Conservation (phyloP, 1,140 invertebrate genomes). For the Drosophila serrata region DNA sequence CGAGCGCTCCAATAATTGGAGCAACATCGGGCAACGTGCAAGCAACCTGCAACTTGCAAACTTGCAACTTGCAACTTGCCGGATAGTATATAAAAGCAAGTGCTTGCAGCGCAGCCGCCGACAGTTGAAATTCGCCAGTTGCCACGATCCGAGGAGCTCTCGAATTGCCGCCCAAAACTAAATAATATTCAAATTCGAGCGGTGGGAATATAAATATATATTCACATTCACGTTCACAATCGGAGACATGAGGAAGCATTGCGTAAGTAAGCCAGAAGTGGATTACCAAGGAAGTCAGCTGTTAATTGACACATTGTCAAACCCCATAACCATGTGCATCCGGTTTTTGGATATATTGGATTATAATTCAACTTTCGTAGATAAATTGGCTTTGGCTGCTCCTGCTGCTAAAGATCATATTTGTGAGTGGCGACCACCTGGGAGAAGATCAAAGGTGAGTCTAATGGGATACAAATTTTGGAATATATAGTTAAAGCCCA, state of each 20-base stretch:
- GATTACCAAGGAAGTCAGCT: slow-evolving; percentile 38
- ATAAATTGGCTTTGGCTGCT: slow-evolving; percentile 59
- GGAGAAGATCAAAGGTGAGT: slow-evolving; percentile 69
- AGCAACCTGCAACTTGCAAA: slow-evolving; percentile 30
- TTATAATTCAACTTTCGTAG: slow-evolving; percentile 33
- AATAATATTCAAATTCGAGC: slow-evolving; percentile 34
- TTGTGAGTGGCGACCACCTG: slow-evolving; percentile 49
- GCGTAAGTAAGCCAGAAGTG: slow-evolving; percentile 67
- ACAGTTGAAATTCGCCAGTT: slow-evolving; percentile 55
- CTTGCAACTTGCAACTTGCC: slow-evolving; percentile 20
- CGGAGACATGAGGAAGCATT: slow-evolving; percentile 72
- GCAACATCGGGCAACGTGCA: slow-evolving; percentile 50
- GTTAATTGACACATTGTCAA: slow-evolving; percentile 34
- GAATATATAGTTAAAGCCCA: no score
- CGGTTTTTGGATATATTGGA: slow-evolving; percentile 22
- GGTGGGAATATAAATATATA: slow-evolving; percentile 34
- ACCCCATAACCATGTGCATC: slow-evolving; percentile 15
- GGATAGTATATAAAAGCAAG: slow-evolving; percentile 73
- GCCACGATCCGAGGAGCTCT: slow-evolving; percentile 40
- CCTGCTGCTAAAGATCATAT: slow-evolving; percentile 40
- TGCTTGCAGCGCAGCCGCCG: slow-evolving; percentile 76
- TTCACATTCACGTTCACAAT: slow-evolving; percentile 1
- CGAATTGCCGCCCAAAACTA: slow-evolving; percentile 13
- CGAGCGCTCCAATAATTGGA: slow-evolving; percentile 65
- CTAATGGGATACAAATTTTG: no score